Conservation (phyloP, 2,797 vertebrate genomes). For the Sternarchorhynchus goeldii region DNA sequence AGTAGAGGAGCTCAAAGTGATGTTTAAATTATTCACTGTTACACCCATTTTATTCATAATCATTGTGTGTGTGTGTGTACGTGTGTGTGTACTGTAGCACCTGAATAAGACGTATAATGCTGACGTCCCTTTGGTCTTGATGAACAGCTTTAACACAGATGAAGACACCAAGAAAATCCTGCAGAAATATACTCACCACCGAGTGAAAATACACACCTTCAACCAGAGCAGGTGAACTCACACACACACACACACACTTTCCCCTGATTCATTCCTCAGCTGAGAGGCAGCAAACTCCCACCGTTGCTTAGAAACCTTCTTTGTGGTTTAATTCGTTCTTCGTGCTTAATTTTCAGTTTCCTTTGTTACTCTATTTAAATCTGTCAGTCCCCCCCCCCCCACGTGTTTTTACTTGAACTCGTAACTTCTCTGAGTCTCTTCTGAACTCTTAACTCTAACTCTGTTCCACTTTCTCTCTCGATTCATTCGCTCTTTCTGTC, state of each 20-base stretch:
- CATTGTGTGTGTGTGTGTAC: neutral
- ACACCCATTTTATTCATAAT: neutral
- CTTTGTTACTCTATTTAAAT: too few species aligned
- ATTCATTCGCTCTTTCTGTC: neutral
- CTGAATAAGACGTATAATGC: slow-evolving; percentile 91
- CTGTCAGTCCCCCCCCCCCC: too few species aligned
- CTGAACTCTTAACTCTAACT: too few species aligned
- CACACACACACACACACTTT: neutral
- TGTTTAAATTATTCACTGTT: too few species aligned
- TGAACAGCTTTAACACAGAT: slow-evolving; percentile 87
- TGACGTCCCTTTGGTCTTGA: slow-evolving; percentile 83
- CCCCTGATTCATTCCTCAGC: too few species aligned
- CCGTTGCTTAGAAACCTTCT: neutral
- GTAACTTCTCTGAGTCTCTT: too few species aligned
- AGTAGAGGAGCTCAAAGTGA: too few species aligned
- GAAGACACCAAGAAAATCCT: slow-evolving; percentile 90
- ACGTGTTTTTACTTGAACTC: neutral
- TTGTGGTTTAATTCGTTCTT: too few species aligned
- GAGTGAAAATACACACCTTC: slow-evolving; percentile 91
- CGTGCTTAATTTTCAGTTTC: too few species aligned
- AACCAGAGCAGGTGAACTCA: slow-evolving; percentile 90
- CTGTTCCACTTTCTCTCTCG: neutral
- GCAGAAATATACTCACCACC: slow-evolving; percentile 92
- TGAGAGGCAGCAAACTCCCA: neutral
- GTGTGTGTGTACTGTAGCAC: slow-evolving; percentile 74